These are phyloP conservation scores for Hoplodrina blanda DNA, from an alignment of 2,888 invertebrate species.

Conservation along the genomic window DNA sequence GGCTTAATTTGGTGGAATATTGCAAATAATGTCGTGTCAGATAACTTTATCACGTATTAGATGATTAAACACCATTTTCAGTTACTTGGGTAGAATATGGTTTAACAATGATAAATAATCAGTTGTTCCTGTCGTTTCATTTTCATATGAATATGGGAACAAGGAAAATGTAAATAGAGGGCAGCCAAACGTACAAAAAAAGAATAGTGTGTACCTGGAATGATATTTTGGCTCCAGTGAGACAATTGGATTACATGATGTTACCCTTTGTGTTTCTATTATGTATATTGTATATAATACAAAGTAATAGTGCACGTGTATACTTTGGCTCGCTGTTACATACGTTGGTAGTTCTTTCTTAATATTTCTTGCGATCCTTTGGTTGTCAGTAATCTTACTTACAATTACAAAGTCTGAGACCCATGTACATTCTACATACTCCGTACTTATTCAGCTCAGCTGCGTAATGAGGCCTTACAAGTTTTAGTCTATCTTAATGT, in stretches of 20 bases:
- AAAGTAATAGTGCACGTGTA: slow-evolving; percentile 19
- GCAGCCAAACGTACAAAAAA: slow-evolving; percentile 4
- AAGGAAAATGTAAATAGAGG: slow-evolving; percentile 12
- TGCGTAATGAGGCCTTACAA: slow-evolving; percentile 51
- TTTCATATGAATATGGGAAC: slow-evolving; percentile 24
- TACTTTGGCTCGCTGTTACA: slow-evolving; percentile 1
- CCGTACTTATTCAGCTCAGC: slow-evolving; percentile 24
- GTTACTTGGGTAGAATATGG: neutral
- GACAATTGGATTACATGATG: slow-evolving; percentile 43
- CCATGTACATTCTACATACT: slow-evolving; percentile 14
- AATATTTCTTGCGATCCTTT: slow-evolving; percentile 6
- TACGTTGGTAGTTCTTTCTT: slow-evolving; percentile 23
- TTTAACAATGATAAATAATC: slow-evolving; percentile 6
- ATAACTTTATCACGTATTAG: slow-evolving; percentile 23
- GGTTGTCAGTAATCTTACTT: slow-evolving; percentile 1
- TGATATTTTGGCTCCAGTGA: slow-evolving; percentile 38
- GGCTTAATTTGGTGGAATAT: slow-evolving; percentile 22
- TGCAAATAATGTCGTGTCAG: slow-evolving; percentile 13
- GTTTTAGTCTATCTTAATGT: slow-evolving; percentile 59
- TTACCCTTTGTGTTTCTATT: slow-evolving; percentile 28
- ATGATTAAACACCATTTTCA: slow-evolving; percentile 23
- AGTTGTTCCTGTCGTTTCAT: neutral
- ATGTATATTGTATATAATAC: slow-evolving; percentile 31
- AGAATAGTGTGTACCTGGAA: slow-evolving; percentile 14
- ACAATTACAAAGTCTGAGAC: slow-evolving; percentile 3